Evolutionary conservation across 2,113 vertebrate genomes (phyloP).

Genomic region (Xyrauchen texanus): DNA sequence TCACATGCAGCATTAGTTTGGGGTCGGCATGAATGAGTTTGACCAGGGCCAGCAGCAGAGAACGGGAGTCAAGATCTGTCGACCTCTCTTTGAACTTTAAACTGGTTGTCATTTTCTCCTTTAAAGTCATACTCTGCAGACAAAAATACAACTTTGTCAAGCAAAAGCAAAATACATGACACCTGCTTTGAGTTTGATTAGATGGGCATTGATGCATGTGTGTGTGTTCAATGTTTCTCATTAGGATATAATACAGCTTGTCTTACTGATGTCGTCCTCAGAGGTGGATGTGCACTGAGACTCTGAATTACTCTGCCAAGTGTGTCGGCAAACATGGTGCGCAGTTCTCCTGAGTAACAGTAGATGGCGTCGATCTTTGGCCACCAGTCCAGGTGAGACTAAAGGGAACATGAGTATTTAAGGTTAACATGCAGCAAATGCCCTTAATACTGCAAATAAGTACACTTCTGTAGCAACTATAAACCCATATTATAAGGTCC

Average conservation of each 20-base stretch:
- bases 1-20: conserved; percentile 95
- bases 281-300: conserved; percentile 80
- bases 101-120: conserved; percentile 96
- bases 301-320: conserved; percentile 87
- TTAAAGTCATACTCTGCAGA: conserved; percentile 93
- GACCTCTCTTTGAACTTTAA: conserved; percentile 98
- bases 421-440: not conserved
- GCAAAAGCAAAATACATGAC: too few species aligned
- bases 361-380: conserved; percentile 95
- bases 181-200: too few species aligned
- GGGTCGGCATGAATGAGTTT: conserved; percentile 98
- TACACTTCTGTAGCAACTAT: not conserved
- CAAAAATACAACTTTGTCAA: too few species aligned
- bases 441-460: not conserved
- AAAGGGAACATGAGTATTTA: not conserved
- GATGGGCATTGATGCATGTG: not conserved
- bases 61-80: conserved; percentile 92
- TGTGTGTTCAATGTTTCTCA: too few species aligned
- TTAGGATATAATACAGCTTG: too few species aligned
- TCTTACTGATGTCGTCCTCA: conserved; percentile 91
- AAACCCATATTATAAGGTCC: too few species aligned
- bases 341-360: conserved; percentile 94
- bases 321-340: conserved; percentile 95
- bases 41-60: conserved; percentile 91
- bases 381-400: conserved; percentile 99